These are phyloP conservation scores for Corydoras maculifer DNA, from an alignment of 2,113 vertebrate genomes.

Conservation along the genomic window DNA sequence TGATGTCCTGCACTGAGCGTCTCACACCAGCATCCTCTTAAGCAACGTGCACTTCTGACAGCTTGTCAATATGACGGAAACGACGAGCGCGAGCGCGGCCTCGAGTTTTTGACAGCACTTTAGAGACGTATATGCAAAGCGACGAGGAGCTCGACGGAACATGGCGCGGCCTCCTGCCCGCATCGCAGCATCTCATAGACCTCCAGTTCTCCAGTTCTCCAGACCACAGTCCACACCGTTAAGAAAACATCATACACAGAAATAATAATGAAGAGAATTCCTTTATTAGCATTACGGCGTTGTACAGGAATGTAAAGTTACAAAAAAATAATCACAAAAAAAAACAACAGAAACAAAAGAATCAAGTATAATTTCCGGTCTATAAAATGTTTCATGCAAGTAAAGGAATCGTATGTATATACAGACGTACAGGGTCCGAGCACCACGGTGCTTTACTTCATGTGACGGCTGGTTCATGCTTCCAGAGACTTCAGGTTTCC, in stretches of 20 bases:
- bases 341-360: slow-evolving; percentile 49
- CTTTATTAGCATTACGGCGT: slow-evolving; percentile 82
- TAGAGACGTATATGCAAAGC: slow-evolving; percentile 43
- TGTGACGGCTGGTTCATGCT: no score
- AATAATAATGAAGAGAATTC: slow-evolving; percentile 68
- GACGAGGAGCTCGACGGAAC: slow-evolving; percentile 20
- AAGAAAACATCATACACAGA: neutral
- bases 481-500: no score
- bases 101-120: slow-evolving; percentile 44
- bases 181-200: no score
- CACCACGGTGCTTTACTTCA: no score
- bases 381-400: no score
- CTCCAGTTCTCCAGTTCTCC: no score
- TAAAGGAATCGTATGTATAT: no score
- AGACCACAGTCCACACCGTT: neutral
- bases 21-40: slow-evolving; percentile 29
- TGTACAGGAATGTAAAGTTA: slow-evolving; percentile 78
- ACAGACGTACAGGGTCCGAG: no score
- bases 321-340: slow-evolving; percentile 57
- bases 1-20: slow-evolving; percentile 26
- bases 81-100: slow-evolving; percentile 17
- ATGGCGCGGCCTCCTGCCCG: neutral
- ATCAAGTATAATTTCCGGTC: no score
- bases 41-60: slow-evolving; percentile 43
- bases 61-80: slow-evolving; percentile 45